These are phyloP conservation scores for Andricus curvator DNA, from an alignment of 2,888 invertebrate genomes.

Conservation along the genomic window DNA sequence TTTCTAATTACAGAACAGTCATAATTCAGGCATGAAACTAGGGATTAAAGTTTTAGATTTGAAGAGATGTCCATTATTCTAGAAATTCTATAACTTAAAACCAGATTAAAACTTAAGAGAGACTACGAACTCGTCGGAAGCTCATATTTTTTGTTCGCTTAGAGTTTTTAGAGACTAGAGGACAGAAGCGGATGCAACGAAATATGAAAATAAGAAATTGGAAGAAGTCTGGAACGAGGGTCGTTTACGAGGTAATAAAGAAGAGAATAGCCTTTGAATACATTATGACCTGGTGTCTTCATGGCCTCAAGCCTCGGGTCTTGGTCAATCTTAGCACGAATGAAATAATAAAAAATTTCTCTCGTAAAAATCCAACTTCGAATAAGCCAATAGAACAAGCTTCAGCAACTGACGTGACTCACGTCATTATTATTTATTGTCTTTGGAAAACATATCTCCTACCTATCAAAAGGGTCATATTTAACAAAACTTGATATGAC, in stretches of 20 bases:
- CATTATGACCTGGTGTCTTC: background rate
- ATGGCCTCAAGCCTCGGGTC: background rate
- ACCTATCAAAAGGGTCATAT: background rate
- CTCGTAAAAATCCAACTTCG: background rate
- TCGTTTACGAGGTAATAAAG: constrained; percentile 4
- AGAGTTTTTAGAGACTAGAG: background rate
- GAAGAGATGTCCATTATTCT: background rate
- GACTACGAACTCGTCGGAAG: background rate
- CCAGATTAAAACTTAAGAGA: background rate
- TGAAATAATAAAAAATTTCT: constrained; percentile 7
- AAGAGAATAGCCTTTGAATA: constrained; percentile 9
- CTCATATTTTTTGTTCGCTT: background rate
- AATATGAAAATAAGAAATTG: constrained; percentile 23
- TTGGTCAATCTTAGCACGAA: background rate
- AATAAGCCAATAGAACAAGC: background rate
- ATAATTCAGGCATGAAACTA: background rate
- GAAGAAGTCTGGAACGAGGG: background rate
- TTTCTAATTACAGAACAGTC: background rate
- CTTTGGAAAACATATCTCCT: background rate
- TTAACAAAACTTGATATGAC: background rate
- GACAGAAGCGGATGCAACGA: constrained; percentile 3
- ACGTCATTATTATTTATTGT: constrained; percentile 1
- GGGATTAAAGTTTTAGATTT: background rate
- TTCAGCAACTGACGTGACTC: background rate
- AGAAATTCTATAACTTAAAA: background rate